phyloP scores from a whole-genome alignment of 2,113 vertebrate species.

The Sylvicapra grimmia region DNA sequence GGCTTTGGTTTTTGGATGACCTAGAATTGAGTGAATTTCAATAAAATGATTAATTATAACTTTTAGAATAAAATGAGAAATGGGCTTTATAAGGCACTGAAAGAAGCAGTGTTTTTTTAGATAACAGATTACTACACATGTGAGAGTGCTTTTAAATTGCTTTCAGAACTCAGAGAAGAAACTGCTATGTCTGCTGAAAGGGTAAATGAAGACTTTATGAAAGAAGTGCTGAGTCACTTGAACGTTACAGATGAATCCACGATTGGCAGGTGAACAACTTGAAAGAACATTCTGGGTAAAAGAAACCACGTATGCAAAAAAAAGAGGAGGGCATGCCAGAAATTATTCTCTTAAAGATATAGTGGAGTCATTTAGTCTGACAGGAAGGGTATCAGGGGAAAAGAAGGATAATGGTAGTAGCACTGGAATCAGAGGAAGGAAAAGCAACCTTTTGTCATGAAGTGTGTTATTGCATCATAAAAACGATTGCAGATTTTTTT shows the following conservation, averaged over 20 bases:
- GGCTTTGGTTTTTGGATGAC: slow-evolving; percentile 84
- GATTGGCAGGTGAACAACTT: not conserved
- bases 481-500: not conserved
- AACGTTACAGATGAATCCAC: not conserved
- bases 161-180: not conserved
- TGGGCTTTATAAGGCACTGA: not conserved
- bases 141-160: not conserved
- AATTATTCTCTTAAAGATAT: not conserved
- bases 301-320: not conserved
- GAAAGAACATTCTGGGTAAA: not conserved
- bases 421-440: not conserved
- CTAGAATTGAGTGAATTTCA: slow-evolving; percentile 66
- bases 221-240: not conserved
- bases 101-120: not conserved
- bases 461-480: not conserved
- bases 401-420: rapidly evolving
- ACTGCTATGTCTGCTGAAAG: not conserved
- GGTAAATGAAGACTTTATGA: not conserved
- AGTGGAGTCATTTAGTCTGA: not conserved
- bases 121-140: not conserved
- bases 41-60: not conserved
- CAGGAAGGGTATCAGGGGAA: not conserved
- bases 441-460: not conserved
- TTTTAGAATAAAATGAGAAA: not conserved
- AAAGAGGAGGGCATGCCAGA: not conserved